Evolutionary conservation across 2,797 vertebrate genomes (phyloP), one percentile per base, ranked within the genome.

Genomic region (Dipus sagitta): DNA sequence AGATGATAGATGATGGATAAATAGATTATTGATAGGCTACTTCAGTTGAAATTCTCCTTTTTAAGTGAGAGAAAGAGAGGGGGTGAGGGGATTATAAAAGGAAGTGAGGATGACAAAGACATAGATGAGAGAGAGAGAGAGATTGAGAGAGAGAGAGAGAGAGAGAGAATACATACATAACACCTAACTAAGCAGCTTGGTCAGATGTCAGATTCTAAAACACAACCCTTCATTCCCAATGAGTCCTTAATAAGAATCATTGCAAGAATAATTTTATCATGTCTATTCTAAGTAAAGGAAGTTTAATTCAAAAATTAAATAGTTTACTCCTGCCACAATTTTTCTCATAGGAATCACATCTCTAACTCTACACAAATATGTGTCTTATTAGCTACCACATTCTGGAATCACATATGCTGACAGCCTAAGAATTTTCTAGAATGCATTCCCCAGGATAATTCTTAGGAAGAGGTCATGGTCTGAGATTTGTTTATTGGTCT

Each of bases 381-480:
- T 38, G 13, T 85, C 91, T 92, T 32, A 62, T 34, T 90, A 83
- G 18, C 12, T 32, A 38, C 4, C 2, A 15, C 3, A 54, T 38
- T 71, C 4, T 42, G 34, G 34, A 87, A 79, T 52, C 6, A n/a
- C 58, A 83, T 54, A 13, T 78, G 21, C 77, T 91, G 7, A 32
- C 92, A 88, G 75, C 78, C 93, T 86, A 28, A 42, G 34, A 24
- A 92, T 88, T 87, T 52, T 90, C 26, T 17, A 90, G 65, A 83
- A 82, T 2, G 21, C 6, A 8, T 89, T 94, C 47, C 24, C 6
- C 9, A 62, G 85, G 26, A 60, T 15, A 72, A 54, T 76, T 0
- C 82, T 83, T 64, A 17, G 86, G 82, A 38, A 8, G 34, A 14
- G 18, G 13, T 38, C 11, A 42, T 30, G 38, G 32, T 17, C 67